Evolutionary conservation across 2,888 invertebrate species (phyloP).

Genomic region (Tinea trinotella): DNA sequence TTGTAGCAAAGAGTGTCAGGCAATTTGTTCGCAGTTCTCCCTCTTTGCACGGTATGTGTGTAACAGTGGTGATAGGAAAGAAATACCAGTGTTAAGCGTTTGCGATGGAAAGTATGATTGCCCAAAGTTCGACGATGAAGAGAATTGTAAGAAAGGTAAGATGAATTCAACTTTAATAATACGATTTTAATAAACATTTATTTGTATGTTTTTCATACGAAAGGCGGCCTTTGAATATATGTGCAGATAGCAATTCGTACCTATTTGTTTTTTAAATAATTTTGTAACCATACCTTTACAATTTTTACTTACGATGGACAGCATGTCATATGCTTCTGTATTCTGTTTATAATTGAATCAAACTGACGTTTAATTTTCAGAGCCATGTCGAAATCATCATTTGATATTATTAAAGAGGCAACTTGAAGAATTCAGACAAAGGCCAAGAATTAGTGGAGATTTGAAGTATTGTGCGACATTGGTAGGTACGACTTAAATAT

Average conservation of each 20-base stretch:
- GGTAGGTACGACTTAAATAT: no score
- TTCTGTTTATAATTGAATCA: neutral
- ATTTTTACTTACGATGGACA: no score
- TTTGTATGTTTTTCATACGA: no score
- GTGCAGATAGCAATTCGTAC: no score
- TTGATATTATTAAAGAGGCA: slow-evolving; percentile 34
- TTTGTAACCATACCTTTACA: no score
- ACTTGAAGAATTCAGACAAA: slow-evolving; percentile 29
- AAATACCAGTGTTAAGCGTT: slow-evolving; percentile 34
- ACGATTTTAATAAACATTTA: no score
- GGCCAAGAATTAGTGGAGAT: slow-evolving; percentile 35
- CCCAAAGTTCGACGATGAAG: slow-evolving; percentile 44
- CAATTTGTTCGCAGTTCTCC: slow-evolving; percentile 38
- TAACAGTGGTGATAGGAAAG: slow-evolving; percentile 23
- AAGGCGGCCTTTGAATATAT: no score
- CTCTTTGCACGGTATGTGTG: slow-evolving; percentile 40
- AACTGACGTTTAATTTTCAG: slow-evolving; percentile 23
- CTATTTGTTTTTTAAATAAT: no score
- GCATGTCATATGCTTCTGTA: no score
- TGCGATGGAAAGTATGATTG: slow-evolving; percentile 47
- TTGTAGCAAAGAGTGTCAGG: slow-evolving; percentile 39
- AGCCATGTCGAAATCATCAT: slow-evolving; percentile 45
- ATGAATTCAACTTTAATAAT: no score
- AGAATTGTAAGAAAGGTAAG: slow-evolving; percentile 39
- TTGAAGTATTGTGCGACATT: slow-evolving; percentile 40